Base-by-base conservation (phyloP, 1,140 invertebrate species). In the Megathymus violae region DNA sequence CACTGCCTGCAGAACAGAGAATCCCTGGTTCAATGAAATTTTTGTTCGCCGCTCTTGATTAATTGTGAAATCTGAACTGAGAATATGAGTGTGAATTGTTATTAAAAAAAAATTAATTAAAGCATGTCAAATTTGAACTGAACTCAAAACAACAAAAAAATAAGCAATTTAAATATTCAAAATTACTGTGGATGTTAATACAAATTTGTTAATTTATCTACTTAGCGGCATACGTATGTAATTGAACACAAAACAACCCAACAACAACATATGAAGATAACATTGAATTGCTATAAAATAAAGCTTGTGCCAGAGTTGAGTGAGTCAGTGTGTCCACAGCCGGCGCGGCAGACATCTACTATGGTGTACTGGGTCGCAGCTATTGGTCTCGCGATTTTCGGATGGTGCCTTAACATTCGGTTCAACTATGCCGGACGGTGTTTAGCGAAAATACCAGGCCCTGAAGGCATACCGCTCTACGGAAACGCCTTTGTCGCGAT, bases 361-460 rank as follows among this genome's bases (percentile, higher is more conserved):
- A 54, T 54, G 51, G 36, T 36, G 1, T 54, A 54, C 19, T 54
- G 34, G 51, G 0, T 54, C 6, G 34, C 10, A 1, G 41, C 14
- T 3, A 6, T 34, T 7, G 1, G 43, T 1, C 41, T 58, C 3
- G 25, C 25, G 16, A 1, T 62, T 13, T 14, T 64, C 2, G 6
- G 41, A 0, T 69, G 27, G 47, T 67, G 54, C 40, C 2, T 71
- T 0, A n/a, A 64, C 16, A 9, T 38, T 7, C 44, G 54, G 3
- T 67, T 44, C 9, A 51, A 47, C 7, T 22, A 41, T n/a, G 50
- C 52, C 3, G 54, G 54, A 2, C 31, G 64, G 14, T 22, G 64
- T 3, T 58, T 61, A 0, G 46, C 62, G 0, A 65, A 69, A 56
- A 62, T 75, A 31, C 72, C 72, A 6, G 66, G 72, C 1, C 52